A percentile compares a stretch with the other conserved stretches of the same genome.
phyloP scores from a whole-genome alignment of 2,888 invertebrate species.

The Eugnorisma glareosa region DNA sequence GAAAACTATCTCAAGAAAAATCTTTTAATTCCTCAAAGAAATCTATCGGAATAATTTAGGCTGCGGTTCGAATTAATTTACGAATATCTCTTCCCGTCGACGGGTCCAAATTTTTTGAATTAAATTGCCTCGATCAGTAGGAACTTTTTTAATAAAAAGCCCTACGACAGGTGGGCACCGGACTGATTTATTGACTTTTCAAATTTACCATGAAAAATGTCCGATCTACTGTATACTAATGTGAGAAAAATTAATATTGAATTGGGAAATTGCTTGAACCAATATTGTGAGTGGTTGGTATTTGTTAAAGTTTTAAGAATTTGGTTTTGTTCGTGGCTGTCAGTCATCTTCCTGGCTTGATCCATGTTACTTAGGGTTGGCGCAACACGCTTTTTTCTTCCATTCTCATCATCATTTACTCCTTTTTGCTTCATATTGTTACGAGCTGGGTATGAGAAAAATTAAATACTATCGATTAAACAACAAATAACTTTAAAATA shows the following conservation, averaged over 20 bases:
- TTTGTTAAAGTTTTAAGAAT: background rate
- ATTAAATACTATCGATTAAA: no score
- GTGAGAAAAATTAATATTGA: constrained; percentile 61
- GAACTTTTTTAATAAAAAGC: constrained; percentile 87
- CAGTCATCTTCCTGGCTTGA: no score
- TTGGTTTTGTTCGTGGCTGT: background rate
- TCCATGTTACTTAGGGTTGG: no score
- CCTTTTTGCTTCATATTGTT: no score
- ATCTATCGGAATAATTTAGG: constrained; percentile 57
- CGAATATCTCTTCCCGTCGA: constrained; percentile 60
- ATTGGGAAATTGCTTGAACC: constrained; percentile 9
- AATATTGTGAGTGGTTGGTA: constrained; percentile 1
- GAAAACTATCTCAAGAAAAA: constrained; percentile 48
- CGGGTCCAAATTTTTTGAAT: constrained; percentile 76
- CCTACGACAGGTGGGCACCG: constrained; percentile 80
- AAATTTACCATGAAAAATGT: constrained; percentile 76
- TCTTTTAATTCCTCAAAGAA: constrained; percentile 36
- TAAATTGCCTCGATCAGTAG: constrained; percentile 77
- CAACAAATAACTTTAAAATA: no score
- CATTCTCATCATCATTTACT: no score
- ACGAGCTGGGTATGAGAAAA: no score
- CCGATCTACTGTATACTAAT: constrained; percentile 64
- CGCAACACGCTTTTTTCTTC: no score
- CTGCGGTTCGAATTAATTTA: constrained; percentile 70
- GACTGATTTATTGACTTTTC: constrained; percentile 82